Base-by-base conservation (phyloP, 2,888 invertebrate genomes). In the Cancer borealis region DNA sequence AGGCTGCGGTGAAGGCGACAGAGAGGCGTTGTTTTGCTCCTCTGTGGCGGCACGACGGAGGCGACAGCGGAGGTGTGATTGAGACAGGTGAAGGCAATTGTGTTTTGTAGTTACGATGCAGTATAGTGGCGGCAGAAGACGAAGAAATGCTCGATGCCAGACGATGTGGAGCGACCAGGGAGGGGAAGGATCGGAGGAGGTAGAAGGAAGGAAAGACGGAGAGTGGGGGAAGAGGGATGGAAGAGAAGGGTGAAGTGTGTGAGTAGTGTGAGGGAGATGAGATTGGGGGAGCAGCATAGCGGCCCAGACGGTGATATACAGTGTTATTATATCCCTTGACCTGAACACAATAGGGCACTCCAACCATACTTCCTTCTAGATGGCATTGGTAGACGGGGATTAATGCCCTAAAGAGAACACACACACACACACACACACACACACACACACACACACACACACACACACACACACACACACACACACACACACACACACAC, bases 371-470 rank as follows among this genome's bases (percentile, higher is more conserved):
- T 84, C 39, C 39, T 39, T 39, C 84, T 3, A 14, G 84, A 84
- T 84, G 84, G 39, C 39, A 17, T 39, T 39, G n/a, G 84, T 39
- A 39, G 39, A 17, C 84, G 39, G 39, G 12, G 73, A 84, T 84
- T 39, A 84, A 84, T 84, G 84, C 73, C 26, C 26, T 79, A 79
- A 79, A 79, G 73, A 79, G 73, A 79, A 4, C 21, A 26, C 73
- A 79, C 73, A 79, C n/a, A 79, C 84, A 84, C 30, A 39, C 84
- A 84, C 4, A 39, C 39, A 84, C 84, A 84, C 84, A 84, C 84
- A 84, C 84, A 84, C 84, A 84, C 84, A 79, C 79, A 79, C 79
- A 79, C 79, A 39, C 84, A 84, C 84, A 84, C 84, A 84, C 84
- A 84, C 84, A 79, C 79, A 26, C 26, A 79, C 79, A 79, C 79